Evolutionary conservation across 2,888 invertebrate species (phyloP).

Genomic region (Drosophila falleni): DNA sequence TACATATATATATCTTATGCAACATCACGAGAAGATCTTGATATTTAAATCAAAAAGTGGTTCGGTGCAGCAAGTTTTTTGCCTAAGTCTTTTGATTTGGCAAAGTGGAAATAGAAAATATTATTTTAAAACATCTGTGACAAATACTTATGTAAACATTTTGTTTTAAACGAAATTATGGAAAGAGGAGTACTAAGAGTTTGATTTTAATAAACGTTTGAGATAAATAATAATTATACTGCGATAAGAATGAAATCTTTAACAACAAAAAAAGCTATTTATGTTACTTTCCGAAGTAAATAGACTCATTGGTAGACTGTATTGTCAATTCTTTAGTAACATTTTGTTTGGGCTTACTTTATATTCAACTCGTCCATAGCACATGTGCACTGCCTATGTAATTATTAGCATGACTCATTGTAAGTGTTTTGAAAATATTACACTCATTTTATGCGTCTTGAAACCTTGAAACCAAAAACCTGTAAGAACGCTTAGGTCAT

Average conservation of each 20-base stretch:
- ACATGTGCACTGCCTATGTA: constrained; percentile 15
- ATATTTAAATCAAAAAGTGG: constrained; percentile 63
- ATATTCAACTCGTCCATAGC: constrained; percentile 8
- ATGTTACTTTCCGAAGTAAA: neutral
- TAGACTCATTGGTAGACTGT: neutral
- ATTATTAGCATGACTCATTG: constrained; percentile 34
- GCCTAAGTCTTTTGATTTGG: constrained; percentile 66
- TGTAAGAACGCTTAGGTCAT: neutral
- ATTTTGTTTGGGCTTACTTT: constrained; percentile 8
- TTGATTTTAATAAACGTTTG: neutral
- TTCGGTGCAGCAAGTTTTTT: constrained; percentile 61
- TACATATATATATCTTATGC: constrained; percentile 47
- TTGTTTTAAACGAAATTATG: no score
- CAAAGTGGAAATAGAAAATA: constrained; percentile 29
- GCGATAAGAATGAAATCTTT: no score
- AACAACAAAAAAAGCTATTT: no score
- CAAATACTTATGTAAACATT: constrained; percentile 11
- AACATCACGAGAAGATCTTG: constrained; percentile 70
- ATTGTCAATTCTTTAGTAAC: neutral
- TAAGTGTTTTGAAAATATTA: constrained; percentile 25
- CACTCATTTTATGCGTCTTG: constrained; percentile 16
- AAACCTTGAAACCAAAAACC: constrained; percentile 4
- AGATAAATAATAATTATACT: no score
- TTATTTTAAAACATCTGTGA: no score
- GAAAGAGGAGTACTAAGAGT: neutral